Percentiles rank a stretch among this genome's conserved stretches.
phyloP scores from a whole-genome alignment of 2,113 vertebrate genomes.

The Madoqua kirkii region DNA sequence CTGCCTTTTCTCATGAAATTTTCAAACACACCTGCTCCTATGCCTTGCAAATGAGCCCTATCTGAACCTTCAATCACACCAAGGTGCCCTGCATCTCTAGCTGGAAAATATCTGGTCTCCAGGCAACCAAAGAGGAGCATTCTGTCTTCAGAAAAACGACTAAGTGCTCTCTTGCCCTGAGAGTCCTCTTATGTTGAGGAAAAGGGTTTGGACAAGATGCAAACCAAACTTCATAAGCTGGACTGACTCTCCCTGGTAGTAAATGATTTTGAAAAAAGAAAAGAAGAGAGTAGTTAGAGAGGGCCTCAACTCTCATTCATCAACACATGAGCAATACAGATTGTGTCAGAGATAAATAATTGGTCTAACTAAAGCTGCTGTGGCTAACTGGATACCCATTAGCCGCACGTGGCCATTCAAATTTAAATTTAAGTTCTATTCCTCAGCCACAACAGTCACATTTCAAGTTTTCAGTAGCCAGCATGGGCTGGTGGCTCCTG shows the following conservation, averaged over 20 bases:
- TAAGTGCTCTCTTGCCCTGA: conserved; percentile 13
- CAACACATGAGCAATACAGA: neutral
- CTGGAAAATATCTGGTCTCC: conserved; percentile 26
- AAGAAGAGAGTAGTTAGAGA: neutral
- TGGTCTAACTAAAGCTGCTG: neutral
- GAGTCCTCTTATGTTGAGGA: neutral
- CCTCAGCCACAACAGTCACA: neutral
- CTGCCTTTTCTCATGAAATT: conserved; percentile 39
- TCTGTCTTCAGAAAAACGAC: conserved; percentile 23
- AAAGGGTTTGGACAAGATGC: neutral
- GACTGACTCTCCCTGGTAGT: neutral
- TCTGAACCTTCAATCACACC: neutral
- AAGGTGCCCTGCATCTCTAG: neutral
- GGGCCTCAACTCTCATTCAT: neutral
- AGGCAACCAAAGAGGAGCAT: neutral
- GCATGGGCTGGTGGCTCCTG: neutral
- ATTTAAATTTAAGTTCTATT: neutral
- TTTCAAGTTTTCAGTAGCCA: neutral
- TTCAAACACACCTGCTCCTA: conserved; percentile 46
- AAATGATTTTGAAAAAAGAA: neutral
- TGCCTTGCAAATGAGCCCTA: conserved; percentile 41
- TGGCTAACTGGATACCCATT: neutral
- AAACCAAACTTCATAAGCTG: neutral
- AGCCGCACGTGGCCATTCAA: neutral
- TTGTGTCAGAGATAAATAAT: neutral